Evolutionary conservation across 2,113 vertebrate species (phyloP).

Genomic region (Chaetops frenatus): DNA sequence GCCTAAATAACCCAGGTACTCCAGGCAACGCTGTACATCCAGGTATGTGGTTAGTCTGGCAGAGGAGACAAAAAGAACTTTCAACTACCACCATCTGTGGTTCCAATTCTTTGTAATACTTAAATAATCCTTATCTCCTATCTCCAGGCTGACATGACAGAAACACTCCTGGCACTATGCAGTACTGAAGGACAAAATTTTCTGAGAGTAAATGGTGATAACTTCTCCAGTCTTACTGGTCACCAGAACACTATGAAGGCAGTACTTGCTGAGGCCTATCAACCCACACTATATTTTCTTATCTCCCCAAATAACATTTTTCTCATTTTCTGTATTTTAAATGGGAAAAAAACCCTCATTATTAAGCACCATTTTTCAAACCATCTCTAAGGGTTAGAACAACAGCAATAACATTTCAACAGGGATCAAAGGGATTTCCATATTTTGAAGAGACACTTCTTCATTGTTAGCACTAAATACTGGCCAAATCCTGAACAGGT

Average conservation of each 20-base stretch:
- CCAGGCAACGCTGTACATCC: conserved; percentile 93
- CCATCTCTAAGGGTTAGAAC: not conserved
- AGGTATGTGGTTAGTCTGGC: conserved; percentile 92
- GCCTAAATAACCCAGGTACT: conserved; percentile 94
- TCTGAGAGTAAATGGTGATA: not conserved
- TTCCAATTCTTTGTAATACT: not conserved
- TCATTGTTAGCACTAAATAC: not conserved
- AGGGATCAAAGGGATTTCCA: not conserved
- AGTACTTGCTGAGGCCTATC: not conserved
- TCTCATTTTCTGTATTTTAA: not conserved
- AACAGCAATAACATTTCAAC: not conserved
- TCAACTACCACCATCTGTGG: not conserved
- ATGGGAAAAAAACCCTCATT: not conserved
- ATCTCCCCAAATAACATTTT: not conserved
- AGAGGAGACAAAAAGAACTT: not conserved
- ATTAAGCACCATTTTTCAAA: not conserved
- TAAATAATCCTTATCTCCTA: not conserved
- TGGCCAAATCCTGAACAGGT: not conserved
- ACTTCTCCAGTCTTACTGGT: not conserved
- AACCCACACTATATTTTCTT: not conserved
- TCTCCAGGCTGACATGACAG: fast-evolving
- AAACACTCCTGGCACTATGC: not conserved
- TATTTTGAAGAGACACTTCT: not conserved
- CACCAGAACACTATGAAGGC: not conserved
- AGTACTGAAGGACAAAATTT: not conserved